These are phyloP conservation scores for Athrips mouffetella DNA, from an alignment of 2,888 invertebrate species.

Conservation along the genomic window DNA sequence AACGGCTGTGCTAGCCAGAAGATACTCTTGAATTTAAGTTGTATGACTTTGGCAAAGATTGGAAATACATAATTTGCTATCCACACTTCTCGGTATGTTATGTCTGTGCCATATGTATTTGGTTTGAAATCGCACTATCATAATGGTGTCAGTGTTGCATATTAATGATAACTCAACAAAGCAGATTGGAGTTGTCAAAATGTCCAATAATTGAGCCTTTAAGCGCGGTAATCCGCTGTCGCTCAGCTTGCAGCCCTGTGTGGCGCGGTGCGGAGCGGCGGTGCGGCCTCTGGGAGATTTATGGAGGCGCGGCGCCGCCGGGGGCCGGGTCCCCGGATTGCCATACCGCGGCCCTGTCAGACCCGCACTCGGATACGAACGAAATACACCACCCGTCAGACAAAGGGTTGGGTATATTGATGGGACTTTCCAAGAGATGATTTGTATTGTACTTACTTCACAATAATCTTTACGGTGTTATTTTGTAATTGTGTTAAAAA, in stretches of 20 bases:
- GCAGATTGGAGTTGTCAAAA: background rate
- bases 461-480: no score
- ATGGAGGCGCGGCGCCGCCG: slow-evolving; percentile 70
- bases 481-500: no score
- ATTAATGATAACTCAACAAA: no score
- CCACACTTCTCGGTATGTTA: no score
- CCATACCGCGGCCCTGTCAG: slow-evolving; percentile 21
- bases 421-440: background rate
- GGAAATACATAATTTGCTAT: no score
- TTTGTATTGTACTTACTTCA: no score
- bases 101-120: no score
- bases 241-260: background rate
- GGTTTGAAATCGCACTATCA: no score
- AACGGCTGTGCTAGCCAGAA: no score
- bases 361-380: slow-evolving; percentile 7
- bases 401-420: background rate
- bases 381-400: background rate
- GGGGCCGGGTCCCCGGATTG: slow-evolving; percentile 41
- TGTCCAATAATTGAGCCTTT: background rate
- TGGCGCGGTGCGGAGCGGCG: background rate
- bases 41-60: no score
- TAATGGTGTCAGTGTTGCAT: no score
- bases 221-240: background rate
- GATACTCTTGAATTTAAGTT: no score
- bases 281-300: slow-evolving; percentile 54